These are phyloP conservation scores for Tetramorium simillimum DNA, from an alignment of 1,140 invertebrate genomes.

Conservation along the genomic window DNA sequence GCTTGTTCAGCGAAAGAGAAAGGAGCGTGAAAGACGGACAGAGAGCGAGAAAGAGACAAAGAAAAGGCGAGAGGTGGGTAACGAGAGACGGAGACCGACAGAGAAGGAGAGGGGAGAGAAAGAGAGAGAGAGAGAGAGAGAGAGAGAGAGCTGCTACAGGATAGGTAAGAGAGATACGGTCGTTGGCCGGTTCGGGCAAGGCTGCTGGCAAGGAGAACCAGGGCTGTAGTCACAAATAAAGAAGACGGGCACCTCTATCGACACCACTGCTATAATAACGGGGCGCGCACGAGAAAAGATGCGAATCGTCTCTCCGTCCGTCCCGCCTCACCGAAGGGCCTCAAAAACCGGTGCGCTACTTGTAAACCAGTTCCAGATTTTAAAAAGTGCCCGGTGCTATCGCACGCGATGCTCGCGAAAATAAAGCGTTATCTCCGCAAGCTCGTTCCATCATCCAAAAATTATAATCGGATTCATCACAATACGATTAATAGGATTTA, in stretches of 20 bases:
- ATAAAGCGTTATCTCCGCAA: constrained; percentile 50
- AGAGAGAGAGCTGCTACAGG: constrained; percentile 32
- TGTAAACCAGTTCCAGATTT: constrained; percentile 50
- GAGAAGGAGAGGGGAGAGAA: constrained; percentile 41
- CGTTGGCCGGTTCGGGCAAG: constrained; percentile 78
- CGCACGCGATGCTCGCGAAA: constrained; percentile 18
- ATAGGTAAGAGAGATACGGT: constrained; percentile 74
- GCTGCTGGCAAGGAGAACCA: constrained; percentile 78
- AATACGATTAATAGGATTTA: constrained; percentile 17
- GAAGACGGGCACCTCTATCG: constrained; percentile 62
- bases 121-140: constrained; percentile 42
- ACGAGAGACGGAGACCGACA: constrained; percentile 34
- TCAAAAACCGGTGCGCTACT: constrained; percentile 62
- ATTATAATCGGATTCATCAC: constrained; percentile 53
- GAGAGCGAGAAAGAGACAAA: constrained; percentile 25
- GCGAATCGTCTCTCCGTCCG: constrained; percentile 5
- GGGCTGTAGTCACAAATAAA: constrained; percentile 74
- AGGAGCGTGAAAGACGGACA: constrained; percentile 61
- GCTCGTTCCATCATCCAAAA: constrained; percentile 49
- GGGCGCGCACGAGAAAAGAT: constrained; percentile 59
- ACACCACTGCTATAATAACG: constrained; percentile 69
- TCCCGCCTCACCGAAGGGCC: constrained; percentile 1
- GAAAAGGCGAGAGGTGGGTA: constrained; percentile 42
- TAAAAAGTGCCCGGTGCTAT: constrained; percentile 10
- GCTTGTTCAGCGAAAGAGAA: constrained; percentile 73